These are phyloP conservation scores for Torymus auratus DNA, from an alignment of 2,888 invertebrate genomes.

Conservation along the genomic window DNA sequence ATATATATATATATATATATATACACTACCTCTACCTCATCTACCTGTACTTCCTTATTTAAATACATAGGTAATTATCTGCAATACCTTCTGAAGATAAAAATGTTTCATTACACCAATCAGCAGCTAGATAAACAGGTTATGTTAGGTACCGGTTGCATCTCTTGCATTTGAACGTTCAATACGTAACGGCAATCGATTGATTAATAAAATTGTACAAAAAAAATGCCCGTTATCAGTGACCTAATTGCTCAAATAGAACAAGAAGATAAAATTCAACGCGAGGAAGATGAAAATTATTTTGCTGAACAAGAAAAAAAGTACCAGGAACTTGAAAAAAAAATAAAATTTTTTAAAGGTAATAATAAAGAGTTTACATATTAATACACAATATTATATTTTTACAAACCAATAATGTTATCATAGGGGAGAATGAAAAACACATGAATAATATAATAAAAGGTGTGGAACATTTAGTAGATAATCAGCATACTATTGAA, in stretches of 20 bases:
- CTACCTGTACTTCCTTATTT: no score
- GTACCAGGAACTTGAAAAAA: conserved; percentile 19
- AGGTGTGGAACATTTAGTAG: conserved; percentile 62
- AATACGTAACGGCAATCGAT: no score
- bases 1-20: no score
- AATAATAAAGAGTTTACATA: no score
- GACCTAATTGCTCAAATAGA: conserved; percentile 30
- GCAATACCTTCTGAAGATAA: no score
- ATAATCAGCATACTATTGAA: conserved; percentile 64
- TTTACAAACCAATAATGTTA: neutral
- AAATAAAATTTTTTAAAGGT: conserved; percentile 34
- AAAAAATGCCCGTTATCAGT: conserved; percentile 32
- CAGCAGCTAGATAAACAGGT: no score
- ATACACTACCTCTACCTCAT: no score
- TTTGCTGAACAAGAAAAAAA: conserved; percentile 28
- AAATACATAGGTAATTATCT: no score
- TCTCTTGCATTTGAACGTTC: no score
- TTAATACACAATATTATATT: neutral
- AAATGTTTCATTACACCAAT: no score
- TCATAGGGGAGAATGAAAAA: conserved; percentile 58
- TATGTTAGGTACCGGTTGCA: no score
- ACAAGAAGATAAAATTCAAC: conserved; percentile 20
- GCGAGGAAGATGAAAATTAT: conserved; percentile 11
- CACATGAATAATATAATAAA: conserved; percentile 61
- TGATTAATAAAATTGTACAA: neutral